These are phyloP conservation scores for Coleophora flavipennella DNA, from an alignment of 2,888 invertebrate genomes.

Conservation along the genomic window DNA sequence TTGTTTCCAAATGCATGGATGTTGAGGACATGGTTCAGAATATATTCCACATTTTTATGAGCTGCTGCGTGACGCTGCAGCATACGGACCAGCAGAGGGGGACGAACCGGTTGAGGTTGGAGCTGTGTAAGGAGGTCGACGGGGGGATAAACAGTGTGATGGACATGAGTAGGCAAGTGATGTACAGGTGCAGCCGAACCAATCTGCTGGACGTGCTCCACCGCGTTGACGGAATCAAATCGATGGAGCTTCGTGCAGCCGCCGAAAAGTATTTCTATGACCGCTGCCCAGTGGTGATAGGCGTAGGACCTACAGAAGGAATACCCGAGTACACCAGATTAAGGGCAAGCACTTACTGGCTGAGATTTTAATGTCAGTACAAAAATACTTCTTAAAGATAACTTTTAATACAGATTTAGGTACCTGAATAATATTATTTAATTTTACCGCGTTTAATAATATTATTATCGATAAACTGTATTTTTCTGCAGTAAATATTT, in stretches of 20 bases:
- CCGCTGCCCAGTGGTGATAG: no score
- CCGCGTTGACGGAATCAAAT: slow-evolving; percentile 10
- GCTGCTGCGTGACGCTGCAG: slow-evolving; percentile 35
- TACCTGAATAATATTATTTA: no score
- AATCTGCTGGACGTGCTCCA: slow-evolving; percentile 17
- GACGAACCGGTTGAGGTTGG: slow-evolving; percentile 32
- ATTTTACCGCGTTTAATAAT: no score
- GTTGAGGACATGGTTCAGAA: slow-evolving; percentile 45
- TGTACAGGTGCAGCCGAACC: slow-evolving; percentile 31
- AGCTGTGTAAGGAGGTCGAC: slow-evolving; percentile 28
- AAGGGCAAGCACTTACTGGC: no score
- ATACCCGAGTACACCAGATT: no score
- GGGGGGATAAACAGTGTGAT: slow-evolving; percentile 35
- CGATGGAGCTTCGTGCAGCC: slow-evolving; percentile 9
- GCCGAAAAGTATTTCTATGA: no score
- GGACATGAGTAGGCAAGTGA: slow-evolving; percentile 44
- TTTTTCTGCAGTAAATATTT: no score
- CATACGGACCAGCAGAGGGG: slow-evolving; percentile 38
- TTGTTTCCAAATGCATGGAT: slow-evolving; percentile 31
- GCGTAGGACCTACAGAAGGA: no score
- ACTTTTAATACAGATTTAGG: no score
- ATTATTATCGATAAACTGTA: no score
- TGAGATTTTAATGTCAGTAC: no score
- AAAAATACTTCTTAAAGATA: no score
- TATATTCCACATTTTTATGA: slow-evolving; percentile 51